These are phyloP conservation scores for Amiota minor DNA, from an alignment of 2,888 invertebrate genomes.

Conservation along the genomic window DNA sequence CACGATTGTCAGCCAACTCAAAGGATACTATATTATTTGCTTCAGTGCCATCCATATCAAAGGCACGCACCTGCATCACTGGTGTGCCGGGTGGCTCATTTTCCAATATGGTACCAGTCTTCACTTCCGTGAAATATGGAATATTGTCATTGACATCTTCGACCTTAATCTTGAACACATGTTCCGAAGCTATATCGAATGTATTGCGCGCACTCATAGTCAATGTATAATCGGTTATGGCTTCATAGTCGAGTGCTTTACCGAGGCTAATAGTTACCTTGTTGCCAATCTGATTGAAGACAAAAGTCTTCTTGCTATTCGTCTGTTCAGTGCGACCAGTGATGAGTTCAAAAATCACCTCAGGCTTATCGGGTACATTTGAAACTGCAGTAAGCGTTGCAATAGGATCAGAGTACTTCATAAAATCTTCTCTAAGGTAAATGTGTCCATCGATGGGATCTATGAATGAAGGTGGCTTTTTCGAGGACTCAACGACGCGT, in stretches of 20 bases:
- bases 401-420: slow-evolving; percentile 81
- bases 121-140: slow-evolving; percentile 87
- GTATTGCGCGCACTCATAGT: slow-evolving; percentile 89
- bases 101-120: slow-evolving; percentile 87
- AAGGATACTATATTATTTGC: slow-evolving; percentile 89
- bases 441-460: slow-evolving; percentile 75
- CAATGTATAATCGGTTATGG: slow-evolving; percentile 86
- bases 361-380: slow-evolving; percentile 83
- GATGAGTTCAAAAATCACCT: slow-evolving; percentile 85
- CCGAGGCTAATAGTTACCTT: slow-evolving; percentile 84
- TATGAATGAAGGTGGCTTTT: slow-evolving; percentile 86
- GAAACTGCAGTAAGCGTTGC: slow-evolving; percentile 84
- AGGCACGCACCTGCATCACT: slow-evolving; percentile 89
- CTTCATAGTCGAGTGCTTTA: slow-evolving; percentile 87
- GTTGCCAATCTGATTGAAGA: slow-evolving; percentile 79
- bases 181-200: slow-evolving; percentile 85
- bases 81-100: slow-evolving; percentile 87
- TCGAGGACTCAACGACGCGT: slow-evolving; percentile 88
- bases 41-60: slow-evolving; percentile 88
- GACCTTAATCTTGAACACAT: slow-evolving; percentile 84
- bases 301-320: slow-evolving; percentile 86
- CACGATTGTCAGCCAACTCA: slow-evolving; percentile 79
- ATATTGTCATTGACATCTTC: slow-evolving; percentile 93
- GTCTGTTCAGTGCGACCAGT: slow-evolving; percentile 89
- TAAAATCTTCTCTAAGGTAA: slow-evolving; percentile 82